phyloP scores from a whole-genome alignment of 1,140 invertebrate genomes.

The Lepidostoma basale region DNA sequence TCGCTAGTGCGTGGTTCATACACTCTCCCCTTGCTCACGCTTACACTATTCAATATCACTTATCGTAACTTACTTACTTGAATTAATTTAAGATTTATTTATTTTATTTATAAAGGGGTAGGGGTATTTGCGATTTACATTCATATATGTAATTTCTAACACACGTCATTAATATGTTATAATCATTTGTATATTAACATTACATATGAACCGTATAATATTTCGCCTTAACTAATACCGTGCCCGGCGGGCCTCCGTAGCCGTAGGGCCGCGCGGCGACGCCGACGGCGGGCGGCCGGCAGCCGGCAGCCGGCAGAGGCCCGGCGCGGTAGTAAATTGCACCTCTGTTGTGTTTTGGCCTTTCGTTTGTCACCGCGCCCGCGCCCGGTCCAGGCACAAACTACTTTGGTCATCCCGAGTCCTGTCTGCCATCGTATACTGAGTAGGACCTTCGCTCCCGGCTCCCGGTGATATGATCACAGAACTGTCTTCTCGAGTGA shows the following conservation, averaged over 20 bases:
- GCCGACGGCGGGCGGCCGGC: conserved; percentile 47
- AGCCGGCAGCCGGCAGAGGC: neutral
- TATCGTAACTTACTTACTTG: conserved; percentile 37
- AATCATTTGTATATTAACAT: conserved; percentile 44
- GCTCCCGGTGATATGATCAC: conserved; percentile 7
- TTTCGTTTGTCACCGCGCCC: neutral
- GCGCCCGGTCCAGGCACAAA: neutral
- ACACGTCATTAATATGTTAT: conserved; percentile 44
- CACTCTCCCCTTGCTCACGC: conserved; percentile 34
- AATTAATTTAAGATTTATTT: conserved; percentile 41
- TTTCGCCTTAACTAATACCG: conserved; percentile 38
- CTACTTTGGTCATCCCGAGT: neutral
- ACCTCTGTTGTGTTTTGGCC: conserved; percentile 41
- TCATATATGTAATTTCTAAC: conserved; percentile 40
- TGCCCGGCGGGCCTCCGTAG: no score
- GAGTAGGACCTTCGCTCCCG: conserved; percentile 5
- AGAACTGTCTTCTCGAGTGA: conserved; percentile 1
- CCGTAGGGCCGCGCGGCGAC: conserved; percentile 37
- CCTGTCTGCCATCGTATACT: conserved; percentile 29
- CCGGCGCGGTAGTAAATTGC: conserved; percentile 36
- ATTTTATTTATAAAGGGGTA: conserved; percentile 38
- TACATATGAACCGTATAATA: conserved; percentile 44
- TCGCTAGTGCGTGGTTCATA: conserved; percentile 37
- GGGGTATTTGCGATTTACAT: conserved; percentile 41
- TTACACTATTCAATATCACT: conserved; percentile 39